Conservation (phyloP, 2,113 vertebrate species). For the Pygoscelis antarcticus region DNA sequence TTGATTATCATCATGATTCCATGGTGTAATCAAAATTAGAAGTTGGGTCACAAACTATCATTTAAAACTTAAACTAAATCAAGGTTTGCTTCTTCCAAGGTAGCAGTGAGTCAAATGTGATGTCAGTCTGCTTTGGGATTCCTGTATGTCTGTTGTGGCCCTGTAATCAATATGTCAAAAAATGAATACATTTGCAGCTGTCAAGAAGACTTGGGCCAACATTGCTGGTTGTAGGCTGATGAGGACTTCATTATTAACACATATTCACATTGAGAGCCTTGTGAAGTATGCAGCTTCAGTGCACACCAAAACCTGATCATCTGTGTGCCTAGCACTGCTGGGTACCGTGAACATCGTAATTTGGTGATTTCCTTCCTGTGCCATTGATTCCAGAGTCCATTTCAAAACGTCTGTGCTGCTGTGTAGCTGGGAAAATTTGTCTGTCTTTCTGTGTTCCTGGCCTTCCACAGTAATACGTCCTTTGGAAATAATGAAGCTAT, state of each 20-base stretch:
- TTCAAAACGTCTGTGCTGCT: neutral
- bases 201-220: neutral
- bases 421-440: neutral
- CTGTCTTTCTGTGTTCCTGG: neutral
- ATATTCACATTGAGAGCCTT: neutral
- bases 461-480: neutral
- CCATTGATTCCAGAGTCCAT: neutral
- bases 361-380: neutral
- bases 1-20: neutral
- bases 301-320: neutral
- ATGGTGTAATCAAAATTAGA: neutral
- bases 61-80: neutral
- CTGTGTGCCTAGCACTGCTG: neutral
- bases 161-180: neutral
- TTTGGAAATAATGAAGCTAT: neutral
- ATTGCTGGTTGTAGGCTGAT: neutral
- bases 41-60: neutral
- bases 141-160: neutral
- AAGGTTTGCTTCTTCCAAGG: neutral
- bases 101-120: neutral
- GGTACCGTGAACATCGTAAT: fast-evolving
- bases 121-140: neutral
- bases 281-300: neutral
- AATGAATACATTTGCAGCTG: neutral
- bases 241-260: neutral